These are phyloP conservation scores for Parazoanthus swiftii DNA, from an alignment of 92 coral and sea anemone genomes.

Conservation along the genomic window DNA sequence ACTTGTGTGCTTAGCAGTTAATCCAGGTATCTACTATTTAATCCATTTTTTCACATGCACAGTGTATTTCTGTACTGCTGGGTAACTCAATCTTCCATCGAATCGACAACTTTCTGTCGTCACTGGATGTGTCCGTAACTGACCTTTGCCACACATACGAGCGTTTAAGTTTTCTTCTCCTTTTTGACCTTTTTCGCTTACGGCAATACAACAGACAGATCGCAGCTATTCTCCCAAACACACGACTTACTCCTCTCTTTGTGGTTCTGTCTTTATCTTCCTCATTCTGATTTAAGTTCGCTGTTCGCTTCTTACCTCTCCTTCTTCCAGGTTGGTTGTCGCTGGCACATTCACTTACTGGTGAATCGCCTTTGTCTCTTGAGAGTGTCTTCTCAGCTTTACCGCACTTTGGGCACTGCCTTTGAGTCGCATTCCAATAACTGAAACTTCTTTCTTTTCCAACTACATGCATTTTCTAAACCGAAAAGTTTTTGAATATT, in stretches of 20 bases:
- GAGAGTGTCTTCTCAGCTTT: neutral
- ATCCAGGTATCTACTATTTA: neutral
- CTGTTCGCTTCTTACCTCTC: neutral
- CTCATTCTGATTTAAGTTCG: neutral
- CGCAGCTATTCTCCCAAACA: slow-evolving; percentile 2
- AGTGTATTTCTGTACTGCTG: neutral
- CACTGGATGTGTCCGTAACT: neutral
- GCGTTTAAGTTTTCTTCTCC: neutral
- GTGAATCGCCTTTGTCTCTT: neutral
- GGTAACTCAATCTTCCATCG: slow-evolving; percentile 25
- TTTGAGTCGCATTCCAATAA: neutral
- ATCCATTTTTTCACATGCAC: neutral
- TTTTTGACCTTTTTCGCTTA: slow-evolving; percentile 1
- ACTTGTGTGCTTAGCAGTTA: neutral
- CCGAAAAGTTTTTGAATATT: neutral
- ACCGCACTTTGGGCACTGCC: neutral
- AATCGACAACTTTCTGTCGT: slow-evolving; percentile 23
- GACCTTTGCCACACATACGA: slow-evolving; percentile 33
- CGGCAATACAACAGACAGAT: neutral
- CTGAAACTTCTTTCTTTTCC: slow-evolving; percentile 18
- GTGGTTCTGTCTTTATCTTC: neutral
- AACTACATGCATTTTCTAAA: slow-evolving; percentile 6
- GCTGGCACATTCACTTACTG: neutral
- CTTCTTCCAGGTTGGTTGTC: neutral
- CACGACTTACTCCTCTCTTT: neutral